Conservation (phyloP, 1,140 invertebrate genomes). For the Zaprionus ornatus region DNA sequence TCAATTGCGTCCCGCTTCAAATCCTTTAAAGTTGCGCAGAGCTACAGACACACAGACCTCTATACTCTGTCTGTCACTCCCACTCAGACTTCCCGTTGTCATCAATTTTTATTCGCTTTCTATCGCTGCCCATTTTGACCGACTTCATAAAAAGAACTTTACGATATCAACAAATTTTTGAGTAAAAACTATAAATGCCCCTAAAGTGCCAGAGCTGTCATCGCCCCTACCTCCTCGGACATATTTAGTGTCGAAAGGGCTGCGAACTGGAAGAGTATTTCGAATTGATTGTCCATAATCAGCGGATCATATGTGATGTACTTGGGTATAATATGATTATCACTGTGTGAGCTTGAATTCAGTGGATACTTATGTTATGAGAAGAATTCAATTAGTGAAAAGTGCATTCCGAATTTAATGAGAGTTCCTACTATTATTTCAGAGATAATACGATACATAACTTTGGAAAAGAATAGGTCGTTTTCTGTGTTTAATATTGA, state of each 20-base stretch:
- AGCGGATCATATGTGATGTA: neutral
- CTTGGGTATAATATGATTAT: neutral
- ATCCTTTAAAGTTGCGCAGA: conserved; percentile 55
- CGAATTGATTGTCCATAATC: conserved; percentile 4
- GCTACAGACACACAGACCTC: neutral
- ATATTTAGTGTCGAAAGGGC: neutral
- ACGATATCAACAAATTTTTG: conserved; percentile 63
- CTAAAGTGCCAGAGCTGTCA: neutral
- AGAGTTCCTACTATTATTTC: neutral
- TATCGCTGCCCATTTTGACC: conserved; percentile 76
- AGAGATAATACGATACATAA: too few relatives aligned
- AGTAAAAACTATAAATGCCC: conserved; percentile 61
- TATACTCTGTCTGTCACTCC: neutral
- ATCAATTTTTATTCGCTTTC: conserved; percentile 76
- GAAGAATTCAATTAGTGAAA: neutral
- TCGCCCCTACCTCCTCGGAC: neutral
- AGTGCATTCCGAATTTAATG: neutral
- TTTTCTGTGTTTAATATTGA: too few relatives aligned
- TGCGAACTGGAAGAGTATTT: neutral
- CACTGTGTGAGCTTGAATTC: neutral
- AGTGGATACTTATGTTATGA: neutral
- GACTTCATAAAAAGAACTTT: conserved; percentile 77
- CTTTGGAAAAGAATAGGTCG: too few relatives aligned
- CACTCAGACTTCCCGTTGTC: conserved; percentile 45
- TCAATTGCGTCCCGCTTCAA: conserved; percentile 60